phyloP scores from a whole-genome alignment of 2,888 invertebrate species.

The Julus scandinavius region DNA sequence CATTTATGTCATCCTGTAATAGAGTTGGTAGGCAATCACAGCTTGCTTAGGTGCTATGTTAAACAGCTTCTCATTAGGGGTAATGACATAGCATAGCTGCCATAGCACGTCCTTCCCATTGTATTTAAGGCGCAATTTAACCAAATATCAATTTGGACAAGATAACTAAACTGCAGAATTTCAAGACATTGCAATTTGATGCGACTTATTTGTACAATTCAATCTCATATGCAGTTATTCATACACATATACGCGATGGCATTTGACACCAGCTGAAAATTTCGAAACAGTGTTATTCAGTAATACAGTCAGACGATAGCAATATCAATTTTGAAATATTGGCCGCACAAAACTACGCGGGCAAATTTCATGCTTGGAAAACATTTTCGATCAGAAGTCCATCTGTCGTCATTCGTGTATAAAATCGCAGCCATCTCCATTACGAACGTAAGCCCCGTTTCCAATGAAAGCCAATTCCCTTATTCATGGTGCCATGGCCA shows the following conservation, averaged over 20 bases:
- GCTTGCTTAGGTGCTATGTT: not conserved
- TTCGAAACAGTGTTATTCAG: too few relatives aligned
- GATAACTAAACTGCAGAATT: too few relatives aligned
- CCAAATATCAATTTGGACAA: too few relatives aligned
- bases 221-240: too few relatives aligned
- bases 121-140: too few relatives aligned
- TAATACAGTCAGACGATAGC: not conserved
- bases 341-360: not conserved
- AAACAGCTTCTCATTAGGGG: not conserved
- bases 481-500: not conserved
- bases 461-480: not conserved
- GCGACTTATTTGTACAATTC: too few relatives aligned
- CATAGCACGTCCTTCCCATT: too few relatives aligned
- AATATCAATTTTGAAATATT: not conserved
- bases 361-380: not conserved
- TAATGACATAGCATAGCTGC: too few relatives aligned
- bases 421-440: not conserved
- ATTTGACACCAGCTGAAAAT: too few relatives aligned
- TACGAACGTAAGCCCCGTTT: not conserved
- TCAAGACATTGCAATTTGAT: too few relatives aligned
- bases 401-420: slow-evolving; percentile 1
- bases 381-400: not conserved
- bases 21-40: not conserved
- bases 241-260: too few relatives aligned
- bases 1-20: too few relatives aligned